These are phyloP conservation scores for Pristionchus maxplancki DNA, from an alignment of 2,888 invertebrate species.

Conservation along the genomic window DNA sequence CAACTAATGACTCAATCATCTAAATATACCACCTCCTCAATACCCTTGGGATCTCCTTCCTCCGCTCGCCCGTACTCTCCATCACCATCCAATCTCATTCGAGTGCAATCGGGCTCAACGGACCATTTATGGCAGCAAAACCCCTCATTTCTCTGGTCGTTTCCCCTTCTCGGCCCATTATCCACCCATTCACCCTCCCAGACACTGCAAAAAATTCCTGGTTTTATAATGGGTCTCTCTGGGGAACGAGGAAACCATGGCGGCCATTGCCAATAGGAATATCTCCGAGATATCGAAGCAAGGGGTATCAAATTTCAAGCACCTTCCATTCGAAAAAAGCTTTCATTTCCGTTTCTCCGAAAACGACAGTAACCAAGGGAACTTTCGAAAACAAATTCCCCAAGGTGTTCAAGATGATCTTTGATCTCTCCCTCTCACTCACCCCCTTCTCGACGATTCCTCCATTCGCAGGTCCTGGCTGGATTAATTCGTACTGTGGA, in stretches of 20 bases:
- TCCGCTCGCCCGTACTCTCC: background rate
- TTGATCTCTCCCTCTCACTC: background rate
- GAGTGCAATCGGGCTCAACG: slow-evolving; percentile 4
- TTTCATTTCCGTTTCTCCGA: no score
- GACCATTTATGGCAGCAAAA: slow-evolving; percentile 8
- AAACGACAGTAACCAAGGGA: no score
- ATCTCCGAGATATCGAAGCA: no score
- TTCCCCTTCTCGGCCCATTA: slow-evolving; percentile 26
- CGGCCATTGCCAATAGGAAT: background rate
- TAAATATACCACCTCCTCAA: background rate
- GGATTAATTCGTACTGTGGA: slow-evolving; percentile 33
- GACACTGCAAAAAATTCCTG: background rate
- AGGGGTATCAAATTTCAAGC: no score
- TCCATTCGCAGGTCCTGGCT: background rate
- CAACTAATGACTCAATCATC: background rate
- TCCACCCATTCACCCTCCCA: background rate
- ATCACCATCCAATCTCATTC: background rate
- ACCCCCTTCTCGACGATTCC: background rate
- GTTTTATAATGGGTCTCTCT: slow-evolving; percentile 1
- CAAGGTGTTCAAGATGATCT: no score
- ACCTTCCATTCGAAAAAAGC: no score
- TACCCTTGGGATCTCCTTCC: background rate
- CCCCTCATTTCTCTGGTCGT: background rate
- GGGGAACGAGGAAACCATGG: background rate
- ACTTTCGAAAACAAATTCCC: no score